phyloP scores from a whole-genome alignment of 2,888 invertebrate genomes.

The Pristionchus japonicus region DNA sequence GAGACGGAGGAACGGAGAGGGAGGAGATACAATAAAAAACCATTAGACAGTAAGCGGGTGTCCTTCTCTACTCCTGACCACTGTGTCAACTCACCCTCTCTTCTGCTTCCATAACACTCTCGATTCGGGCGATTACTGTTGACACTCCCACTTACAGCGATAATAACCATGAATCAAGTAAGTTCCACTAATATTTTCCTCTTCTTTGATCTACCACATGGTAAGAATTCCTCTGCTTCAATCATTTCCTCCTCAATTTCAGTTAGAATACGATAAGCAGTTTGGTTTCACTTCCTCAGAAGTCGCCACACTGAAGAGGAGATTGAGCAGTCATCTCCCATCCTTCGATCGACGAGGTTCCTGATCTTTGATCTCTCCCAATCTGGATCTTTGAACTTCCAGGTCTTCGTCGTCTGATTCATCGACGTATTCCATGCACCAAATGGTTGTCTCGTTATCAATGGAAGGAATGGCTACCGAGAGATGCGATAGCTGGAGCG shows the following conservation, averaged over 20 bases:
- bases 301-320: not conserved
- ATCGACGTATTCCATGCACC: slow-evolving; percentile 38
- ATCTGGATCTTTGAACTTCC: not conserved
- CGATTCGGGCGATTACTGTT: not conserved
- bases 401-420: not conserved
- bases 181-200: not conserved
- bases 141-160: not conserved
- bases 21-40: slow-evolving; percentile 6
- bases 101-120: slow-evolving; percentile 6
- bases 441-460: slow-evolving; percentile 30
- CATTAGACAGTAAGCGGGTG: slow-evolving; percentile 22
- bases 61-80: not conserved
- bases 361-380: not conserved
- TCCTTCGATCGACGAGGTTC: not conserved
- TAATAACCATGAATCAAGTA: slow-evolving; percentile 31
- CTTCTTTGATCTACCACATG: not conserved
- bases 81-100: not conserved
- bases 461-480: slow-evolving; percentile 77
- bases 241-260: not conserved
- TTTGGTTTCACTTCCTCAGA: not conserved
- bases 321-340: slow-evolving; percentile 1
- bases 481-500: slow-evolving; percentile 86
- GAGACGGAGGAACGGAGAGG: not conserved
- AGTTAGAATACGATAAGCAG: slow-evolving; percentile 20
- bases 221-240: not conserved